Evolutionary conservation across 2,113 vertebrate species (phyloP).

Genomic region (Gasterosteus nipponicus): DNA sequence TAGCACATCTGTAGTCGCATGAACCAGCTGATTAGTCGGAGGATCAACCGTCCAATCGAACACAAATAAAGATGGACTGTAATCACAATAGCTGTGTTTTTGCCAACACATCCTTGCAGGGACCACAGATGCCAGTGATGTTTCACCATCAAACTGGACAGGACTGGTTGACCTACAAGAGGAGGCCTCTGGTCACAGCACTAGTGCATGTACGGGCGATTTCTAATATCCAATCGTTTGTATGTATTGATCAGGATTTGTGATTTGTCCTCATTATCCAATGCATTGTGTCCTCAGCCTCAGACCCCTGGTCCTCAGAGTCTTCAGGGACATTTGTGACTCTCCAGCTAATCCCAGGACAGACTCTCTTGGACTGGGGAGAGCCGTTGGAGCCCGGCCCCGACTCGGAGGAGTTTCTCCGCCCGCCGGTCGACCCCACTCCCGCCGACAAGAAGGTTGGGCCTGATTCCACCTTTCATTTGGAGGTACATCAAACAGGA

Average conservation of each 20-base stretch:
- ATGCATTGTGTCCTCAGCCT: conserved; percentile 26
- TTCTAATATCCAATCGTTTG: neutral
- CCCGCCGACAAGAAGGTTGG: conserved; percentile 71
- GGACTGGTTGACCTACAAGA: conserved; percentile 75
- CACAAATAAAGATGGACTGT: neutral
- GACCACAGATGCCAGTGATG: conserved; percentile 15
- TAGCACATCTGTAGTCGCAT: neutral
- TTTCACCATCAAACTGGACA: conserved; percentile 72
- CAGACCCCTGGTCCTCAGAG: conserved; percentile 72
- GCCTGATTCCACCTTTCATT: neutral
- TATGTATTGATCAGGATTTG: neutral
- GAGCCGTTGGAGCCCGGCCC: conserved; percentile 62
- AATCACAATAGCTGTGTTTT: neutral
- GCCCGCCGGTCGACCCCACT: conserved; percentile 56
- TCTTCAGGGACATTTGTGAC: conserved; percentile 66
- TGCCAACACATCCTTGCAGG: conserved; percentile 6
- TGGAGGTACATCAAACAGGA: neutral
- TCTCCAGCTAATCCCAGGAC: conserved; percentile 64
- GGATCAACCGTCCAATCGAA: neutral
- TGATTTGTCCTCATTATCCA: conserved; percentile 1
- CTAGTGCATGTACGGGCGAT: conserved; percentile 55
- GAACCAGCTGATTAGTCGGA: conserved; percentile 4
- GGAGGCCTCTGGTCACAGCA: conserved; percentile 36
- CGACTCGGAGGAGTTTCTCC: conserved; percentile 63
- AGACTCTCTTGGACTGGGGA: conserved; percentile 73